These are phyloP conservation scores for Ophion costatus DNA, from an alignment of 2,888 invertebrate genomes.

Conservation along the genomic window DNA sequence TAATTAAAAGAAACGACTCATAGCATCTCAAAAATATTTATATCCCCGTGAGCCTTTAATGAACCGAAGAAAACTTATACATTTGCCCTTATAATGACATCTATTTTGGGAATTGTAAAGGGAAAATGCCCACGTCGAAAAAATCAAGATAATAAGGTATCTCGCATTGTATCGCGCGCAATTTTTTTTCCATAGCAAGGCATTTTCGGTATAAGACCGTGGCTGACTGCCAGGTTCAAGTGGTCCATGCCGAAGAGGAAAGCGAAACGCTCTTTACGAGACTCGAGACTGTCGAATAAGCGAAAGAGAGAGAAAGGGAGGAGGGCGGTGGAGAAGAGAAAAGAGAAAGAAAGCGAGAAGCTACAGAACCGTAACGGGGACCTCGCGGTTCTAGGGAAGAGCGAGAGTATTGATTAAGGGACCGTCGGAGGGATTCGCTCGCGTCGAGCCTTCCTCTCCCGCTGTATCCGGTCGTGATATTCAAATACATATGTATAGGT, in stretches of 20 bases:
- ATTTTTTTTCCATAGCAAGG: constrained; percentile 38
- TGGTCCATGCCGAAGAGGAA: constrained; percentile 54
- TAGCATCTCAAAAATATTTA: no score
- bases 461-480: constrained; percentile 38
- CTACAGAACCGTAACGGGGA: constrained; percentile 63
- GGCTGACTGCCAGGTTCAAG: constrained; percentile 55
- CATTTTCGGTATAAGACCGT: constrained; percentile 25
- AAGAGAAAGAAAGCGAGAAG: constrained; percentile 24
- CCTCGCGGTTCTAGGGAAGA: constrained; percentile 65
- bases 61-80: no score
- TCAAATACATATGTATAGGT: not conserved
- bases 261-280: constrained; percentile 49
- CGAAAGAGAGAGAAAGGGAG: constrained; percentile 25
- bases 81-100: no score
- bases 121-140: not conserved
- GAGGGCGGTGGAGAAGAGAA: constrained; percentile 22
- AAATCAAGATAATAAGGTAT: not conserved
- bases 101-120: not conserved
- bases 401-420: constrained; percentile 79
- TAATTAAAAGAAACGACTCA: no score
- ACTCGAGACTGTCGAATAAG: not conserved
- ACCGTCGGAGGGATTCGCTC: constrained; percentile 72
- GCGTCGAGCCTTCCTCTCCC: constrained; percentile 70
- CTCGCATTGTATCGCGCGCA: not conserved
- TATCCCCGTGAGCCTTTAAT: no score